Conservation (phyloP, 2,888 invertebrate genomes). For the Thalpophila matura region DNA sequence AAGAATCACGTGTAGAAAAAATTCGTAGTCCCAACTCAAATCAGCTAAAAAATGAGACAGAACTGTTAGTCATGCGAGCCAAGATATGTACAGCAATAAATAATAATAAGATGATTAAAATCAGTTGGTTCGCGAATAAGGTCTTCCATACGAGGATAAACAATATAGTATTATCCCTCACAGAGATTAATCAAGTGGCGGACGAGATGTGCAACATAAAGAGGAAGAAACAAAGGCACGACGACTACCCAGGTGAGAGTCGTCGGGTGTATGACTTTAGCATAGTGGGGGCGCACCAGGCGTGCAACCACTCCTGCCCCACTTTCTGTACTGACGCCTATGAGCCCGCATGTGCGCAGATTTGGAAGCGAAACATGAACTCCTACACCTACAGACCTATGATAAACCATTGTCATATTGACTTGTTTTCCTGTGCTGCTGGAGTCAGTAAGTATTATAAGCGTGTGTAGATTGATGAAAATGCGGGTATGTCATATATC, state of each 20-base stretch:
- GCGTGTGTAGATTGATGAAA: too few relatives aligned
- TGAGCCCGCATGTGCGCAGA: slow-evolving; percentile 81
- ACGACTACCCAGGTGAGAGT: slow-evolving; percentile 17
- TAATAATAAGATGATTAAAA: too few relatives aligned
- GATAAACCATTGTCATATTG: slow-evolving; percentile 87
- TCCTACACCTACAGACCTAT: slow-evolving; percentile 67
- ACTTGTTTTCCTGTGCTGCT: slow-evolving; percentile 80
- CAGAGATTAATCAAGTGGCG: slow-evolving; percentile 72
- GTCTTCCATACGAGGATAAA: background rate
- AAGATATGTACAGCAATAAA: too few relatives aligned
- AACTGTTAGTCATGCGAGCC: too few relatives aligned
- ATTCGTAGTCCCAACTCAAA: too few relatives aligned
- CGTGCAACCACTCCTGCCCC: slow-evolving; percentile 85
- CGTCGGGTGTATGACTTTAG: slow-evolving; percentile 76
- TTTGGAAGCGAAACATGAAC: slow-evolving; percentile 68
- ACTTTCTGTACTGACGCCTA: slow-evolving; percentile 81
- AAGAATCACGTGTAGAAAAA: too few relatives aligned
- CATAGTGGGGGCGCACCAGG: slow-evolving; percentile 79
- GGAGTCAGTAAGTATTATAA: slow-evolving; percentile 79
- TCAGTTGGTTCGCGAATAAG: too few relatives aligned
- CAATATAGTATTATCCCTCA: slow-evolving; percentile 34
- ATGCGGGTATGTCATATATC: too few relatives aligned
- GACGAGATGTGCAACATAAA: slow-evolving; percentile 66
- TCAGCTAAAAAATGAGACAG: too few relatives aligned
- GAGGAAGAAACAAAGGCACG: background rate